Conservation (phyloP, 2,888 invertebrate species). For the Urechis unicinctus region DNA sequence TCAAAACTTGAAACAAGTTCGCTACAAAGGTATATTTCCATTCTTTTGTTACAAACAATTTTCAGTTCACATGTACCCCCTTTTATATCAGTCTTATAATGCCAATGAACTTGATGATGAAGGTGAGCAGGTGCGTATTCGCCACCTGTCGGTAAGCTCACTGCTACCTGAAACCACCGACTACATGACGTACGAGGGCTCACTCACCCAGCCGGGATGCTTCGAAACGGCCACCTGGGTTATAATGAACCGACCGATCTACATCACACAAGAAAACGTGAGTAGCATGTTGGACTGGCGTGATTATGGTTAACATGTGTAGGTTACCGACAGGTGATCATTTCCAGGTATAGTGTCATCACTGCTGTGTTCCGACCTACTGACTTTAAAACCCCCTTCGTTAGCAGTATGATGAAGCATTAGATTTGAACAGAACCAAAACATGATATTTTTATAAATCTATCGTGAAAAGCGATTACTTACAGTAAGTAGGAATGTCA, state of each 20-base stretch:
- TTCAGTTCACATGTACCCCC: not conserved
- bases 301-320: no score
- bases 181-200: constrained; percentile 97
- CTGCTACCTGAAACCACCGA: constrained; percentile 21
- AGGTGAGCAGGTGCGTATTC: constrained; percentile 18
- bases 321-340: no score
- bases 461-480: no score
- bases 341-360: no score
- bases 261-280: constrained; percentile 93
- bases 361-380: no score
- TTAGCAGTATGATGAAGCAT: no score
- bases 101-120: not conserved
- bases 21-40: constrained; percentile 68
- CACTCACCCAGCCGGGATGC: constrained; percentile 92
- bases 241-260: constrained; percentile 94
- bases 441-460: no score
- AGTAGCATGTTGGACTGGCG: no score
- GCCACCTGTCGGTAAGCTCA: constrained; percentile 19
- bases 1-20: constrained; percentile 84
- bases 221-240: constrained; percentile 99
- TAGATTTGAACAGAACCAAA: no score
- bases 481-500: no score
- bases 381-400: no score
- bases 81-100: not conserved
- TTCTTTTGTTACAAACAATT: not conserved